Percentiles rank a stretch among this genome's conserved stretches.
Conservation (phyloP, 2,113 vertebrate genomes). For the Lipophrys pholis region DNA sequence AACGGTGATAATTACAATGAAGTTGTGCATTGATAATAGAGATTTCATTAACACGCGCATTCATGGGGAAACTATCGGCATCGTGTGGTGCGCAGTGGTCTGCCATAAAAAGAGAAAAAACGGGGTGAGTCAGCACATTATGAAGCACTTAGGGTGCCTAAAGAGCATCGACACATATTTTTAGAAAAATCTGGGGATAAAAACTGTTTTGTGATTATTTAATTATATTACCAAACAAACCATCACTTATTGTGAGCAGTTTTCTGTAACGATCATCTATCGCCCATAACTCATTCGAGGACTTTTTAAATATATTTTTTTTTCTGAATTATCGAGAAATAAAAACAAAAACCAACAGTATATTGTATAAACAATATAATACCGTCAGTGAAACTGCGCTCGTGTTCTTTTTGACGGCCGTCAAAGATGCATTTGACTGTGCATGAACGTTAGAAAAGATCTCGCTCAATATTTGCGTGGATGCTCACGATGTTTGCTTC, state of each 20-base stretch:
- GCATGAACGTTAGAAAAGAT: conserved; percentile 16
- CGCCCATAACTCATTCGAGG: neutral
- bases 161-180: too few relatives aligned
- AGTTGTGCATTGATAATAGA: conserved; percentile 14
- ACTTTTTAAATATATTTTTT: neutral
- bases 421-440: conserved; percentile 4
- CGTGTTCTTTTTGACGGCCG: neutral
- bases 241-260: neutral
- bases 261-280: neutral
- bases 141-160: neutral
- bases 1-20: conserved; percentile 4
- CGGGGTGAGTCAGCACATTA: neutral
- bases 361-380: neutral
- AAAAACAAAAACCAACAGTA: conserved; percentile 1
- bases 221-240: too few relatives aligned
- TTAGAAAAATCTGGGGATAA: too few relatives aligned
- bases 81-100: conserved; percentile 5
- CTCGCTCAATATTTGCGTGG: conserved; percentile 18
- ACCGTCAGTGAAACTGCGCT: neutral
- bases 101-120: neutral
- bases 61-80: conserved; percentile 11
- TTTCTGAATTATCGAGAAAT: neutral
- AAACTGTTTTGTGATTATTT: too few relatives aligned
- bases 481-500: conserved; percentile 31
- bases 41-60: conserved; percentile 7